Evolutionary conservation across 2,888 invertebrate species (phyloP).

Genomic region (Chalcis sispes): DNA sequence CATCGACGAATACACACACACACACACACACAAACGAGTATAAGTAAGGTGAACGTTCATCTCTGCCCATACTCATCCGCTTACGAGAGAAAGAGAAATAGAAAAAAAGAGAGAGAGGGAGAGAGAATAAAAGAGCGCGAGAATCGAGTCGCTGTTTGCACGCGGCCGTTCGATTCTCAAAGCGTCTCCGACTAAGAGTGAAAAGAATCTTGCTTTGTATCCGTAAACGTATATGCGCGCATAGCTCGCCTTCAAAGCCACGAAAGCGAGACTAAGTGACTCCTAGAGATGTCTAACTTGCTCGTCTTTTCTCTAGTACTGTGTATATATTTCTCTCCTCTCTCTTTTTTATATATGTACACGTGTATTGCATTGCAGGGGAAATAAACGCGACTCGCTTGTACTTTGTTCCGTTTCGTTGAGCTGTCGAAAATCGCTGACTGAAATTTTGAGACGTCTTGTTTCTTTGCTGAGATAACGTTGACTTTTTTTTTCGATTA

Average conservation of each 20-base stretch:
- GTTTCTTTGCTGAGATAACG: no score
- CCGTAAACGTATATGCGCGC: no score
- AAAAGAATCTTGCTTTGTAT: no score
- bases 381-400: no score
- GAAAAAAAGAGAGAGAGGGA: no score
- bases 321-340: not conserved
- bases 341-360: no score
- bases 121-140: no score
- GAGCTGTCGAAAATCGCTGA: no score
- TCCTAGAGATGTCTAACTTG: not conserved
- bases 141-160: constrained; percentile 1
- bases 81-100: constrained; percentile 19
- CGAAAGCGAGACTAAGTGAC: constrained; percentile 9
- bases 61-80: constrained; percentile 23
- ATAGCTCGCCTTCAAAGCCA: constrained; percentile 12
- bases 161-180: constrained; percentile 10
- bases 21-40: not conserved
- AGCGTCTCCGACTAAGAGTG: constrained; percentile 18
- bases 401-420: no score
- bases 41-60: constrained; percentile 14
- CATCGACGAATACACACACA: not conserved
- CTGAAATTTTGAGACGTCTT: no score
- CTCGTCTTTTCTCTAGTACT: not conserved
- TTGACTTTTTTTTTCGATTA: no score
- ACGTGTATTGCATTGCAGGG: no score